Base-by-base conservation (phyloP, 64 coral and sea anemone genomes). In the Cladopsammia gracilis region DNA sequence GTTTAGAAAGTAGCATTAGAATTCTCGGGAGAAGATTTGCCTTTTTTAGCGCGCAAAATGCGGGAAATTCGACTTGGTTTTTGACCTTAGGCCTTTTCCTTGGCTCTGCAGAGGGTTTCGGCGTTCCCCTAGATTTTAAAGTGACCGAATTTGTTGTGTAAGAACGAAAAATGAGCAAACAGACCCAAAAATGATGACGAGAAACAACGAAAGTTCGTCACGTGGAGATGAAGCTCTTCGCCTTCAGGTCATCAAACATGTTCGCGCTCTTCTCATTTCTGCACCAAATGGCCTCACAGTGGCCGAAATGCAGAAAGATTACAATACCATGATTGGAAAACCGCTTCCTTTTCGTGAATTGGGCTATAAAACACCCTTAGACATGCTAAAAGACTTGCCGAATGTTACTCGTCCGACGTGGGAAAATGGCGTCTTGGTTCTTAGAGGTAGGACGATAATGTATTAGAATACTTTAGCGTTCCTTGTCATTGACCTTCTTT, bases 211-310 rank as follows among this genome's bases (percentile, higher is more conserved):
- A 24, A 84, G 11, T 18, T 84, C 45, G 58, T 67, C 80, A 84
- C 80, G 80, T 84, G 80, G 80, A 66, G n/a, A 25, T 7, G 80
- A 56, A 79, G 46, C 47, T 57, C 45, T 78, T 77, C 85, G 89
- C 45, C 72, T 73, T 20, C 62, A 94, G 64, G 92, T 91, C 50
- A 95, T 83, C 14, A 91, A 94, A 42, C 70, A 98, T 54, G 60
- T 98, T 48, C 90, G 97, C 7, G 94, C 94, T 58, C 87, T 98
- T 67, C 86, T 98, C 3, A 95, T 98, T 87, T 98, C 97, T 47
- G 97, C 94, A 16, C 94, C 87, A 52, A 79, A 85, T 78, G 97
- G 97, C 7, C 91, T 98, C 48, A 93, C 89, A 46, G 90, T 98
- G 14, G 97, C 84, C 20, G 97, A 98, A 90, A 69, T 98, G 71